These are phyloP conservation scores for Endotricha flammealis DNA, from an alignment of 2,888 invertebrate species.

Conservation along the genomic window DNA sequence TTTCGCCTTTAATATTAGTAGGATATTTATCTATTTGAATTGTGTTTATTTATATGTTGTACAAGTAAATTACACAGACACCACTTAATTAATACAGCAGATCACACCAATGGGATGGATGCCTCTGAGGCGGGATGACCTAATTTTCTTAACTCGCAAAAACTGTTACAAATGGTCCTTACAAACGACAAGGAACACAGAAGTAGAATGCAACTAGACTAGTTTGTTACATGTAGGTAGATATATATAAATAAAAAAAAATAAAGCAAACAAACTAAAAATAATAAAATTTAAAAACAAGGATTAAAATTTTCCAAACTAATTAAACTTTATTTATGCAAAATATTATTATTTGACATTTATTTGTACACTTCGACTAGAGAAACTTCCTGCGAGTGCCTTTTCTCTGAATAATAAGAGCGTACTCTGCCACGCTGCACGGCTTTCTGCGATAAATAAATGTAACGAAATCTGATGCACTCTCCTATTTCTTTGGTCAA, in stretches of 20 bases:
- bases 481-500: not conserved
- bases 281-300: too few relatives aligned
- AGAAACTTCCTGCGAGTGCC: not conserved
- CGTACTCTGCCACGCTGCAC: too few relatives aligned
- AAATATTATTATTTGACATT: too few relatives aligned
- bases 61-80: constrained; percentile 4
- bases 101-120: constrained; percentile 2
- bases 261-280: not conserved
- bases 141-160: constrained; percentile 10
- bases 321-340: too few relatives aligned
- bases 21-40: not conserved
- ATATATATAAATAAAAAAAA: not conserved
- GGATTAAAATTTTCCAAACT: too few relatives aligned
- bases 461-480: not conserved
- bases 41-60: not conserved
- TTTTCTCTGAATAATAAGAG: not conserved
- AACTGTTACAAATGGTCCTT: constrained; percentile 9
- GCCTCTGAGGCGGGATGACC: constrained; percentile 4
- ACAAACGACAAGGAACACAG: not conserved
- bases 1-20: too few relatives aligned
- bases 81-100: constrained; percentile 12
- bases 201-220: constrained; percentile 1
- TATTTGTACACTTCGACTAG: too few relatives aligned
- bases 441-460: too few relatives aligned
- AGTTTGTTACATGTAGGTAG: not conserved